phyloP scores from a whole-genome alignment of 2,113 vertebrate genomes.

The Leuciscus idus region DNA sequence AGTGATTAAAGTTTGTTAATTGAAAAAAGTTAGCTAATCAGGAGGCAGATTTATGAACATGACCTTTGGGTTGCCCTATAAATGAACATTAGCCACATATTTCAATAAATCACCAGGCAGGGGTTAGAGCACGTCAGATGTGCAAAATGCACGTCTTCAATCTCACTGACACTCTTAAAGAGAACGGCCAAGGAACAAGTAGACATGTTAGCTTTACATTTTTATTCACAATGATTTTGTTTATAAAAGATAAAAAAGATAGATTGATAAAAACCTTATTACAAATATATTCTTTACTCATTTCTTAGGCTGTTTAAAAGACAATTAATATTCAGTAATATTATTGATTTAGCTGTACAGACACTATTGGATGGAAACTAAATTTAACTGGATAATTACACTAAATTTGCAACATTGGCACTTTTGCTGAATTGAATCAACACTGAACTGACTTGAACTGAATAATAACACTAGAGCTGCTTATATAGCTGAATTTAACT shows the following conservation, averaged over 20 bases:
- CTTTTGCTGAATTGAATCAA: background rate
- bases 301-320: background rate
- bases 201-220: background rate
- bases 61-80: slow-evolving; percentile 54
- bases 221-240: background rate
- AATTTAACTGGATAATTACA: background rate
- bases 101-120: slow-evolving; percentile 40
- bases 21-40: slow-evolving; percentile 53
- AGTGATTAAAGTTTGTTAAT: slow-evolving; percentile 45
- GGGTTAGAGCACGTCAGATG: slow-evolving; percentile 9
- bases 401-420: background rate
- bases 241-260: background rate
- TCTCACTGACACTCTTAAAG: background rate
- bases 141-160: slow-evolving; percentile 21
- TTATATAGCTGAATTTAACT: background rate
- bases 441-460: background rate
- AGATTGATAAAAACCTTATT: background rate
- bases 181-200: background rate
- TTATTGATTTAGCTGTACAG: background rate
- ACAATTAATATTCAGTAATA: background rate
- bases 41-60: slow-evolving; percentile 48
- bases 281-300: background rate
- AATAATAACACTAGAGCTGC: background rate
- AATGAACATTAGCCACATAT: slow-evolving; percentile 39
- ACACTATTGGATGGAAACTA: background rate